Percentiles rank a stretch among this genome's conserved stretches.
phyloP scores from a whole-genome alignment of 64 coral and sea anemone genomes.

The Pocillopora verrucosa region DNA sequence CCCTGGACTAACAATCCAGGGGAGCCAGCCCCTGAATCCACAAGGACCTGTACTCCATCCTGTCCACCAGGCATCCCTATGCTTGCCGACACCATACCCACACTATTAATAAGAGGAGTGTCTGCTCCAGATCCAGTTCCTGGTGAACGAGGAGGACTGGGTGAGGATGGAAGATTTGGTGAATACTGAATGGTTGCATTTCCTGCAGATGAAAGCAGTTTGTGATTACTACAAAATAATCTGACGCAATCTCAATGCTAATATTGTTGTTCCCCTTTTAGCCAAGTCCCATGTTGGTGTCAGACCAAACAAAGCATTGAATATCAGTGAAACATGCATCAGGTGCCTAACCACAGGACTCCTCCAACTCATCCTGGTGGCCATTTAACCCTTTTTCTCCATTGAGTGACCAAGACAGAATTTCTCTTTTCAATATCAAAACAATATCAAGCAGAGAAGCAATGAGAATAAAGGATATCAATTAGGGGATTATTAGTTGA shows the following conservation, averaged over 20 bases:
- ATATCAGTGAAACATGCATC: too few species aligned
- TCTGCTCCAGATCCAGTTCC: slow-evolving; percentile 58
- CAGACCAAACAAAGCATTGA: too few species aligned
- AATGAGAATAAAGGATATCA: too few species aligned
- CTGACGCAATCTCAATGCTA: not conserved
- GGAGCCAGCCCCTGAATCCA: slow-evolving; percentile 23
- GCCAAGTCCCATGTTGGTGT: too few species aligned
- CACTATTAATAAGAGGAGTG: slow-evolving; percentile 51
- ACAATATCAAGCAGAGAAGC: too few species aligned
- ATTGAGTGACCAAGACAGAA: too few species aligned
- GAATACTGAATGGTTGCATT: slow-evolving; percentile 71
- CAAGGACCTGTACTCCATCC: slow-evolving; percentile 62
- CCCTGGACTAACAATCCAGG: slow-evolving; percentile 65
- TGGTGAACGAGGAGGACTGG: slow-evolving; percentile 79
- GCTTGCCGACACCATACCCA: slow-evolving; percentile 50
- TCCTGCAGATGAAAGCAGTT: slow-evolving; percentile 1
- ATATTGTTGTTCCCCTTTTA: too few species aligned
- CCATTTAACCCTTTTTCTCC: too few species aligned
- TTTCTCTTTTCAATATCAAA: too few species aligned
- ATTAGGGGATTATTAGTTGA: too few species aligned
- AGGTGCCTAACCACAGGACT: too few species aligned
- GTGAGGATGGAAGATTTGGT: slow-evolving; percentile 76
- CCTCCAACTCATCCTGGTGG: too few species aligned
- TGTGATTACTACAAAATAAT: not conserved
- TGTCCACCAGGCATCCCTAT: slow-evolving; percentile 57